Base-by-base conservation (phyloP, 2,888 invertebrate species). In the Rotaria sp. region DNA sequence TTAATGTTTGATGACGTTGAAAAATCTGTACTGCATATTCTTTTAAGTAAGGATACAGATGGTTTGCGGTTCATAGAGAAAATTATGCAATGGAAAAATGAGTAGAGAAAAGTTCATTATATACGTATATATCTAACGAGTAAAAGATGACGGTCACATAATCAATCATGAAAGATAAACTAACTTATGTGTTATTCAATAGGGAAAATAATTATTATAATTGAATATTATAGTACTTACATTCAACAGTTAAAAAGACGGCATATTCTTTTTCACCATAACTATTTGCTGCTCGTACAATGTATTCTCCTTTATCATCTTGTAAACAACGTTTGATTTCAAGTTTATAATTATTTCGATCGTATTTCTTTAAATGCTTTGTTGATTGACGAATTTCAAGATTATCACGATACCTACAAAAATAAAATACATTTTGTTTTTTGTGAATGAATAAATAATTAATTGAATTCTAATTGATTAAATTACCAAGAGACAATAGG, bases 301-400 rank as follows among this genome's bases (percentile, higher is more conserved):
- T 94, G 92, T 97, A 98, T 92, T 98, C 97, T 89, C 98, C 99
- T 89, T 96, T 94, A 92, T 99, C 98, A 88, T 96, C 96, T 85
- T 74, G 35, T 26, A 80, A 80, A 67, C 85, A 84, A 48, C 86
- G 87, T 85, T 85, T 86, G 7, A 86, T 75, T 26, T 86, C 86
- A 24, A 86, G 80, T 35, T 75, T 84, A 52, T 84, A 86, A 24
- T 87, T 84, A 85, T 85, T 87, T 57, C 84, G 48, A 52, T 86
- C 45, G 50, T 85, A 87, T 59, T 55, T 86, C 50, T 86, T 87
- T n/a, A 59, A 85, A 74, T 85, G 45, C 84, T 87, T 87, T n/a
- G 84, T 85, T 24, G 85, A 84, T 59, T 75, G 84, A 55, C 84
- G 75, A 45, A 87, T 41, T 52, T 86, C 86, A 21, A 59, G 24